phyloP scores from a whole-genome alignment of 2,888 invertebrate species.

The Ferrisia virgata region DNA sequence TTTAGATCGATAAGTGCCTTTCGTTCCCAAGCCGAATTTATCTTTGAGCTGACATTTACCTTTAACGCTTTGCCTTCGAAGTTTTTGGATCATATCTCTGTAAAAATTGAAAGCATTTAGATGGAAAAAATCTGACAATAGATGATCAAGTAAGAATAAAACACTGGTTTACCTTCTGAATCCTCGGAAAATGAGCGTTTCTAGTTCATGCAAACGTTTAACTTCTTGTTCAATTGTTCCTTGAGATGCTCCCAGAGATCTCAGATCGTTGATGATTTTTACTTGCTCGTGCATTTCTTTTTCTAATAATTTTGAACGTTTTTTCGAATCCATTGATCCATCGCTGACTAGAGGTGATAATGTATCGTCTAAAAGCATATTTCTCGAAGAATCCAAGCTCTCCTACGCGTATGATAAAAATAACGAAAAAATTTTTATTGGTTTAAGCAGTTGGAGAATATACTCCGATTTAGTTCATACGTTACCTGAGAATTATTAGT shows the following conservation, averaged over 20 bases:
- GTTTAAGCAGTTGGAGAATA: background rate
- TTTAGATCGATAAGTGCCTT: conserved; percentile 66
- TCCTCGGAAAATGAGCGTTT: conserved; percentile 90
- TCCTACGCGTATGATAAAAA: conserved; percentile 56
- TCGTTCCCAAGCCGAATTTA: conserved; percentile 67
- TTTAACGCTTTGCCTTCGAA: conserved; percentile 78
- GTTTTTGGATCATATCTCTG: conserved; percentile 88
- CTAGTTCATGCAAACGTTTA: conserved; percentile 85
- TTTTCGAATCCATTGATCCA: conserved; percentile 68
- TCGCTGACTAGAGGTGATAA: conserved; percentile 68
- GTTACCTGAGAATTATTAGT: conserved; percentile 50
- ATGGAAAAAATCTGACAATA: background rate
- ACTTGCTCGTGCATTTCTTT: conserved; percentile 97
- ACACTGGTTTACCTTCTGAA: conserved; percentile 79
- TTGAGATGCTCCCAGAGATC: conserved; percentile 82
- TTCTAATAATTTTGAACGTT: conserved; percentile 88
- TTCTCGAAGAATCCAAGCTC: conserved; percentile 61
- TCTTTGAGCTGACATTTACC: conserved; percentile 66
- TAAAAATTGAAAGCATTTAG: background rate
- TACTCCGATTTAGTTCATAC: background rate
- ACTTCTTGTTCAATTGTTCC: conserved; percentile 89
- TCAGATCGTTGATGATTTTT: conserved; percentile 88
- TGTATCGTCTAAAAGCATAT: conserved; percentile 66
- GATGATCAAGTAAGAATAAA: too few species aligned
- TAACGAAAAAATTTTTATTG: background rate